A percentile compares a stretch with the other conserved stretches of the same genome.
Evolutionary conservation across 2,888 invertebrate species (phyloP).

Genomic region (Eupithecia subfuscata): DNA sequence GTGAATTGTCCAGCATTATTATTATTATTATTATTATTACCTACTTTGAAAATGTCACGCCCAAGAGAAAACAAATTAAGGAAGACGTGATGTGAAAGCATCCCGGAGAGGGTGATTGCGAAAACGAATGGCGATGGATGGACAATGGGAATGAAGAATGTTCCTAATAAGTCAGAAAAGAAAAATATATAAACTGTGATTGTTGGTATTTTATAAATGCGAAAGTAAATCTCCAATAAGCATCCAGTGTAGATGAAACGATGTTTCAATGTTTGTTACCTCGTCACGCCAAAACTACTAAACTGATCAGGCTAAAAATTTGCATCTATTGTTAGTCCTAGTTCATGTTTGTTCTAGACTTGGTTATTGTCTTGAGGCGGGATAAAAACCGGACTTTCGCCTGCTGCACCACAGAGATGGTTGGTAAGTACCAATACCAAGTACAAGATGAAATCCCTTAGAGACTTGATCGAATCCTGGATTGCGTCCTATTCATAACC

Average conservation of each 20-base stretch:
- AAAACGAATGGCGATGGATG: conserved; percentile 1
- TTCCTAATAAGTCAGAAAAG: not conserved
- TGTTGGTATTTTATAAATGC: not conserved
- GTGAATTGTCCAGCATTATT: too few relatives aligned
- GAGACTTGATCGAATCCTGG: not conserved
- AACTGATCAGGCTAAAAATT: not conserved
- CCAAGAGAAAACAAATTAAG: conserved; percentile 5
- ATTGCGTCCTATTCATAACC: not conserved
- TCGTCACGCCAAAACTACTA: too few relatives aligned
- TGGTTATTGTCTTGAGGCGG: not conserved
- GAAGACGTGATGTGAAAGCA: not conserved
- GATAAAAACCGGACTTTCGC: not conserved
- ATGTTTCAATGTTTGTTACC: too few relatives aligned
- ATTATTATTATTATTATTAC: too few relatives aligned
- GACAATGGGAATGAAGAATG: not conserved
- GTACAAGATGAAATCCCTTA: too few relatives aligned
- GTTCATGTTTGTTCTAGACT: not conserved
- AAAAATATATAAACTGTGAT: not conserved
- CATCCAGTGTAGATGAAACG: not conserved
- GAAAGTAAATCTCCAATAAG: not conserved
- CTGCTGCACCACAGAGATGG: too few relatives aligned
- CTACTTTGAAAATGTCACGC: not conserved
- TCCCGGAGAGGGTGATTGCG: not conserved
- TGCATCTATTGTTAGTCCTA: not conserved
- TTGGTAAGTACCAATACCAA: too few relatives aligned